These are phyloP conservation scores for Melierax canorus DNA, from an alignment of 2,113 vertebrate species.

Conservation along the genomic window DNA sequence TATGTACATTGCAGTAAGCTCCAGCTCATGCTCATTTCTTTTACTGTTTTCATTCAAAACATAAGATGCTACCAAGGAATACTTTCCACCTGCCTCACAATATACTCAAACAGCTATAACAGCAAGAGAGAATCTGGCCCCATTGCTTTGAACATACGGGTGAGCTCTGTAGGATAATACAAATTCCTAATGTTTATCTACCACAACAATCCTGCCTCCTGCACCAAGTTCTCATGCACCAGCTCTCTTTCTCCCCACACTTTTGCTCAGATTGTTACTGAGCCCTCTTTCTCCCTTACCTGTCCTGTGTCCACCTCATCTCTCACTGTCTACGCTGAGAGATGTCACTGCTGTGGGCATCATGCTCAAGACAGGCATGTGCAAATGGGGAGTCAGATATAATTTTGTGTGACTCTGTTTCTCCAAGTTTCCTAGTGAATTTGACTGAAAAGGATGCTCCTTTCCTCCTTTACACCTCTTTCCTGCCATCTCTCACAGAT, in stretches of 20 bases:
- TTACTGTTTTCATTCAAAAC: neutral
- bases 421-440: neutral
- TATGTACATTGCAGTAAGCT: neutral
- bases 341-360: neutral
- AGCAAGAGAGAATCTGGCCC: neutral
- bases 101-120: neutral
- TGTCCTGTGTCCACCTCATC: neutral
- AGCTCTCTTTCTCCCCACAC: neutral
- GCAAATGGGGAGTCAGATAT: neutral
- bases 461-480: neutral
- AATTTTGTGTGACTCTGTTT: neutral
- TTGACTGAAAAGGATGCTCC: neutral
- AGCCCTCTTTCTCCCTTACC: neutral
- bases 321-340: neutral
- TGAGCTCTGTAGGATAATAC: neutral
- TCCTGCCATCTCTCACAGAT: neutral
- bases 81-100: neutral
- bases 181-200: neutral
- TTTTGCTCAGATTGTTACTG: neutral
- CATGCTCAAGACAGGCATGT: neutral
- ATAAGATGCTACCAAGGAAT: neutral
- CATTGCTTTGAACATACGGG: neutral
- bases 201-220: neutral
- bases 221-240: neutral
- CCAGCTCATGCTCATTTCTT: neutral